A percentile compares a stretch with the other conserved stretches of the same genome.
Evolutionary conservation across 2,797 vertebrate species (phyloP).

Genomic region (Eremophila alpestris): DNA sequence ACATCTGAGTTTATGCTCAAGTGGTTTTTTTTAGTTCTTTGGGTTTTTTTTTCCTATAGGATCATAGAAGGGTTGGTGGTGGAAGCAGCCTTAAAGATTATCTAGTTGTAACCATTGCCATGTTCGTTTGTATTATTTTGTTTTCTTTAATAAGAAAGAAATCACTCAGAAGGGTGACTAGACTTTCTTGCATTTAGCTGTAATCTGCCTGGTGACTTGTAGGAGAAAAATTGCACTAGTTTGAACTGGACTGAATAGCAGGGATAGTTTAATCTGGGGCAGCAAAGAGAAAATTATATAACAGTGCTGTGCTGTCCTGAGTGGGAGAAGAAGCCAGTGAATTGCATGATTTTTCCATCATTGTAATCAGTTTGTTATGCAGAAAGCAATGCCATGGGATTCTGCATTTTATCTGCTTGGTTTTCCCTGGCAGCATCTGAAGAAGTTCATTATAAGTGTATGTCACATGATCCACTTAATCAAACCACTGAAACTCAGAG

Average conservation of each 20-base stretch:
- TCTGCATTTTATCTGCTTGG: constrained; percentile 61
- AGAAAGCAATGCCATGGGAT: constrained; percentile 51
- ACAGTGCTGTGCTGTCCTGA: constrained; percentile 55
- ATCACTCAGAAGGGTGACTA: neutral
- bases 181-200: neutral
- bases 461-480: constrained; percentile 76
- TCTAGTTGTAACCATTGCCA: neutral
- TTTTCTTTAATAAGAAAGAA: neutral
- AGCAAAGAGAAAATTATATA: constrained; percentile 41
- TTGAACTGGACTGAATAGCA: constrained; percentile 15
- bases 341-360: constrained; percentile 45
- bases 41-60: neutral
- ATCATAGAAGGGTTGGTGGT: neutral
- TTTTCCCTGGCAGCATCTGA: constrained; percentile 76
- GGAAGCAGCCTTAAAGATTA: neutral
- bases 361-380: constrained; percentile 64
- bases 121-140: neutral
- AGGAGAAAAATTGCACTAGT: neutral
- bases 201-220: neutral
- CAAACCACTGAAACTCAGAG: constrained; percentile 69
- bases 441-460: constrained; percentile 73
- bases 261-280: constrained; percentile 2
- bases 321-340: constrained; percentile 34
- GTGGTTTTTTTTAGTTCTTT: neutral
- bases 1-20: neutral